phyloP scores from a whole-genome alignment of 35 echinoderm and acorn worm species.

The Lytechinus variegatus region DNA sequence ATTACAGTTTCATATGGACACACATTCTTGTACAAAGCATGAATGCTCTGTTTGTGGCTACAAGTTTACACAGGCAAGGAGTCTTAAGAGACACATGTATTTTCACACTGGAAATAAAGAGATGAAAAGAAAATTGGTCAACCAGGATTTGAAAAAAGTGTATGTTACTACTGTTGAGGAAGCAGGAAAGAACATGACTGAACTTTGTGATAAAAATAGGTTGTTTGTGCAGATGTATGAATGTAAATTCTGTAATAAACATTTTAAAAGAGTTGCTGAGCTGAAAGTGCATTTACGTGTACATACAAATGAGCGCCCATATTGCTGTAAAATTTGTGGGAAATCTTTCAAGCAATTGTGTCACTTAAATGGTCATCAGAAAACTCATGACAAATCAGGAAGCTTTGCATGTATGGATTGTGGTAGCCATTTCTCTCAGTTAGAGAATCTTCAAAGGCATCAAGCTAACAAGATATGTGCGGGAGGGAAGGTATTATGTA shows the following conservation, averaged over 20 bases:
- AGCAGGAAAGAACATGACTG: neutral
- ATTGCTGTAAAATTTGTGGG: conserved; percentile 53
- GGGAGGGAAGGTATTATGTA: neutral
- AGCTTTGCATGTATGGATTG: conserved; percentile 14
- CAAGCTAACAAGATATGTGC: conserved; percentile 6
- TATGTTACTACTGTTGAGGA: neutral
- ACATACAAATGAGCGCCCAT: conserved; percentile 69
- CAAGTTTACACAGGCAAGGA: conserved; percentile 47
- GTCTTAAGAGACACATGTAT: conserved; percentile 33
- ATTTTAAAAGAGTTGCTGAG: conserved; percentile 41
- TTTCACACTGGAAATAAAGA: conserved; percentile 38
- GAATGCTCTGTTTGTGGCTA: conserved; percentile 31
- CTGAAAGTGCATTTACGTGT: conserved; percentile 45
- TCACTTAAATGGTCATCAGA: conserved; percentile 59
- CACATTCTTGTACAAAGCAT: conserved; percentile 34
- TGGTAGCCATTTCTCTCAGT: conserved; percentile 16
- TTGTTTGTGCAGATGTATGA: conserved; percentile 7
- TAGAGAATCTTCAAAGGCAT: conserved; percentile 18
- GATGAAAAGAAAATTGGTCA: conserved; percentile 35
- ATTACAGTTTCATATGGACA: conserved; percentile 33
- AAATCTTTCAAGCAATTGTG: conserved; percentile 63
- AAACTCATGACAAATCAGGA: conserved; percentile 21
- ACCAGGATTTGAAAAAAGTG: neutral
- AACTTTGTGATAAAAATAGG: conserved; percentile 22
- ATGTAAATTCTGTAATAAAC: conserved; percentile 34